Evolutionary conservation across 2,888 invertebrate genomes (phyloP), one percentile per base, ranked within the genome.

Genomic region (Parnassius apollo): DNA sequence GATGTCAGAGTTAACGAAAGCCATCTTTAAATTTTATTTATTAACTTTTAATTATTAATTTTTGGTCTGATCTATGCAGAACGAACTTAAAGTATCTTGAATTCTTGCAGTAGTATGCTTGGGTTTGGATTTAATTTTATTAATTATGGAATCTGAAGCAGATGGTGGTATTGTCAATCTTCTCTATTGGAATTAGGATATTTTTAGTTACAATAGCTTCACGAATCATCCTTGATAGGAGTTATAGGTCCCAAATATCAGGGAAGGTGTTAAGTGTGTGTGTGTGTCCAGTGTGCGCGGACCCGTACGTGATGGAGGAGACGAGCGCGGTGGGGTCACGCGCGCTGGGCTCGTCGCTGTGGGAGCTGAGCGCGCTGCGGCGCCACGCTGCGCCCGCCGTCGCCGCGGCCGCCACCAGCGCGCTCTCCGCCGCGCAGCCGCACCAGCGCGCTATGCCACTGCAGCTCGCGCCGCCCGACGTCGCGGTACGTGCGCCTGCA

Each of bases 281-380:
- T 44, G 45, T 57, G 25, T 22, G n/a, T 50, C 0, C 76, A 92
- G 92, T 93, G 80, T 90, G 86, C 35, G 86, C 86, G 53, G 99
- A 99, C 91, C 98, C 98, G 0, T 99, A 95, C 87, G 92, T 96
- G 67, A 95, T 95, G 93, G 94, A 96, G 65, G 97, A 98, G 88
- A 85, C 94, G 7, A 95, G 97, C 80, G 97, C 97, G 0, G 82
- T 93, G 2, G 94, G 95, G 74, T 95, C 97, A 9, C 94, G 94
- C 70, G 99, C 99, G 0, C 89, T 97, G 7, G 94, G 96, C 66
- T 98, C 98, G 77, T 97, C 96, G 56, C 93, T 99, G 61, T 99
- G 99, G 99, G 99, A 99, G 92, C 93, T 98, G 65, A 93, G 94
- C 71, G 94, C 96, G 11, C 90, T 98, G 67, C 75, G 78, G n/a